phyloP scores from a whole-genome alignment of 1,140 invertebrate genomes.

The Lucilia cuprina region DNA sequence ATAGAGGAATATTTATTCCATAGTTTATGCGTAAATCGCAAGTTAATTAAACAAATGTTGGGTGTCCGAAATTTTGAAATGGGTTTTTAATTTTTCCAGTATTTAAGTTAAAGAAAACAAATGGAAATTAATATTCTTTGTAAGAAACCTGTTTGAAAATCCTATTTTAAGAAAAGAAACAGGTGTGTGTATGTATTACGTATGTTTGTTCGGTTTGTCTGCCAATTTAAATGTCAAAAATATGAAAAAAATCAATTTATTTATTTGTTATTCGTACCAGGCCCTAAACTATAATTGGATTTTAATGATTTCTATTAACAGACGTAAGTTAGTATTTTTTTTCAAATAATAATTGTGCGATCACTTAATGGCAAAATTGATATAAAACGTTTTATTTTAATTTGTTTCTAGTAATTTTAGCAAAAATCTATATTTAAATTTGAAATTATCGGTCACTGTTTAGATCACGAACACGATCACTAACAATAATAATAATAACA shows the following conservation, averaged over 20 bases:
- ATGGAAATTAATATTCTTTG: no score
- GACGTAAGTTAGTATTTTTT: no score
- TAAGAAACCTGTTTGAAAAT: no score
- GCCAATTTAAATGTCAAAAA: not conserved
- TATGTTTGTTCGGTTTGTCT: not conserved
- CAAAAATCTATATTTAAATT: not conserved
- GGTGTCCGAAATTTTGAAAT: not conserved
- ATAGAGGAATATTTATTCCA: not conserved
- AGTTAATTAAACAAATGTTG: not conserved
- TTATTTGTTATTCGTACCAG: not conserved
- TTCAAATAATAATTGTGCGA: no score
- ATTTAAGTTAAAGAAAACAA: no score
- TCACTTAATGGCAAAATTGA: no score
- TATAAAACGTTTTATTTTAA: no score
- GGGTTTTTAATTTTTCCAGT: not conserved
- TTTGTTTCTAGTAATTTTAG: no score
- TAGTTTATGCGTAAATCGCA: not conserved
- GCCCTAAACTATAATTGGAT: not conserved
- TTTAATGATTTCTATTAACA: not conserved
- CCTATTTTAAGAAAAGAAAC: no score
- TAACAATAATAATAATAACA: not conserved
- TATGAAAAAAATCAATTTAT: not conserved
- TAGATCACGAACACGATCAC: not conserved
- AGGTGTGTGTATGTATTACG: not conserved
- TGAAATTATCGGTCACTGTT: not conserved